These are phyloP conservation scores for Actenoides lindsayi DNA, from an alignment of 2,113 vertebrate species.

Conservation along the genomic window DNA sequence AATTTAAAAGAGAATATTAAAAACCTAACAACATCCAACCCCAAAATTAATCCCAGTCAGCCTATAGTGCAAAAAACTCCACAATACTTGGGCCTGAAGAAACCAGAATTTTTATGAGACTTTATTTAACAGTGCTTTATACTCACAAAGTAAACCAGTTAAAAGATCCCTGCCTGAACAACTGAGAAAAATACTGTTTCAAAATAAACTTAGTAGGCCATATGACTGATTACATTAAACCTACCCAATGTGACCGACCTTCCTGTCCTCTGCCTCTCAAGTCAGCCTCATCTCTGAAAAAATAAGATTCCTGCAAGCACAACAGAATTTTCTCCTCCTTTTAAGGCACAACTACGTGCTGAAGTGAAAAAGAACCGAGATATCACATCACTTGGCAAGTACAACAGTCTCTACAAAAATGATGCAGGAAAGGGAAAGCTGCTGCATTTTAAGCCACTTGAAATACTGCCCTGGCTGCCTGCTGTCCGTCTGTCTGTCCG, in stretches of 20 bases:
- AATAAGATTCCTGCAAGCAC: background rate
- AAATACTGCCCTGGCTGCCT: background rate
- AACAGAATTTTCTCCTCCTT: background rate
- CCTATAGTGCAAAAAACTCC: accelerated
- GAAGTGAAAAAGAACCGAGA: background rate
- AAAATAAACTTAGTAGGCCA: background rate
- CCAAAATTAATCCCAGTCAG: background rate
- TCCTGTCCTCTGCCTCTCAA: background rate
- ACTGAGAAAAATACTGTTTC: background rate
- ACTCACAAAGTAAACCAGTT: background rate
- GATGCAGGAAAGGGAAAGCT: accelerated
- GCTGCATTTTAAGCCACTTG: background rate
- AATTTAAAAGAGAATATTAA: background rate
- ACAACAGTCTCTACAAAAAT: background rate
- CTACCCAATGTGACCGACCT: background rate
- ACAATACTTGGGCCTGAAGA: background rate
- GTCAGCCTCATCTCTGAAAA: background rate
- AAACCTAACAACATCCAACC: background rate
- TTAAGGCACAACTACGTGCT: background rate
- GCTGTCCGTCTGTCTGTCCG: background rate
- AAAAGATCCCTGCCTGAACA: background rate
- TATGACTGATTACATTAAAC: background rate
- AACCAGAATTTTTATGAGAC: background rate
- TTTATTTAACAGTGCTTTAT: background rate
- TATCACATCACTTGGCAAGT: background rate